Conservation (phyloP, 2,888 invertebrate genomes). For the Ceraclea dissimilis region DNA sequence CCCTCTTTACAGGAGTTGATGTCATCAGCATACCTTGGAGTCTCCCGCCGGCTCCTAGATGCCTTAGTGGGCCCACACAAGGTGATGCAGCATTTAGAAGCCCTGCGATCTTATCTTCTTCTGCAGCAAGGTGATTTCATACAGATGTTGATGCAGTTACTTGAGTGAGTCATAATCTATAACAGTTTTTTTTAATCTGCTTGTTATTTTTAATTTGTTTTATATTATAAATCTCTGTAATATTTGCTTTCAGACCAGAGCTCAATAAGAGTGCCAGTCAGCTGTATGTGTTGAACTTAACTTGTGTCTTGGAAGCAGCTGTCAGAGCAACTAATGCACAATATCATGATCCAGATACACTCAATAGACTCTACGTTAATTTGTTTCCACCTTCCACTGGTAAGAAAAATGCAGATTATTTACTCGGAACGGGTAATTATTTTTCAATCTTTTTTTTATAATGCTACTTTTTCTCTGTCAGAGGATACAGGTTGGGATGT, state of each 20-base stretch:
- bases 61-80: constrained; percentile 83
- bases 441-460: neutral
- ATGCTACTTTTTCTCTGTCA: constrained; percentile 26
- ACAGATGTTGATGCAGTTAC: constrained; percentile 82
- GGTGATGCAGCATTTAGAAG: constrained; percentile 83
- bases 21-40: constrained; percentile 77
- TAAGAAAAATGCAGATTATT: constrained; percentile 5
- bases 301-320: constrained; percentile 76
- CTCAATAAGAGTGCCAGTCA: constrained; percentile 79
- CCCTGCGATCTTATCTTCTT: constrained; percentile 82
- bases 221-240: neutral
- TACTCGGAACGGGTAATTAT: neutral
- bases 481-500: constrained; percentile 88
- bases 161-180: constrained; percentile 59
- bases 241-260: constrained; percentile 58
- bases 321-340: constrained; percentile 90
- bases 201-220: neutral
- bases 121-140: constrained; percentile 96
- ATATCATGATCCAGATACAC: constrained; percentile 85
- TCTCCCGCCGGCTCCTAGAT: constrained; percentile 77
- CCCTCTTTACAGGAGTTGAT: constrained; percentile 64
- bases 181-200: neutral
- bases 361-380: constrained; percentile 79
- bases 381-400: constrained; percentile 41
- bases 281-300: constrained; percentile 82